Conservation (phyloP, 2,797 vertebrate genomes). For the Tenualosa ilisha region DNA sequence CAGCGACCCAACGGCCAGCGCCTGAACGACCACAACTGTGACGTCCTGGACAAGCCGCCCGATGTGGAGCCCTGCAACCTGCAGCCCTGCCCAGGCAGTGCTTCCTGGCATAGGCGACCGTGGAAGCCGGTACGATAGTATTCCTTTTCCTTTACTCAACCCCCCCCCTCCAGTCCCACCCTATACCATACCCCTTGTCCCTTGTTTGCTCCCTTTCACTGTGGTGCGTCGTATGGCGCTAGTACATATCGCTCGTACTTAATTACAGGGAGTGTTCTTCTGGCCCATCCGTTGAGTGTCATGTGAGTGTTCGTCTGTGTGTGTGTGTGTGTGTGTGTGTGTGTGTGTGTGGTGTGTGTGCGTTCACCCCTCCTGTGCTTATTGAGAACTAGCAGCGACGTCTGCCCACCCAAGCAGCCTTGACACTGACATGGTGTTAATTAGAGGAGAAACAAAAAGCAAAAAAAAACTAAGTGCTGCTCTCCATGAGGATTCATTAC, state of each 20-base stretch:
- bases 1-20: constrained; percentile 85
- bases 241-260: constrained; percentile 63
- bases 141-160: constrained; percentile 54
- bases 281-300: constrained; percentile 45
- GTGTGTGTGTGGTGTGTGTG: constrained; percentile 35
- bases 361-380: constrained; percentile 44
- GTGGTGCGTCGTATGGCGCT: constrained; percentile 54
- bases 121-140: constrained; percentile 97
- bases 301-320: constrained; percentile 21
- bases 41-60: constrained; percentile 86
- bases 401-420: constrained; percentile 58
- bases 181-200: neutral
- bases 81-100: constrained; percentile 85
- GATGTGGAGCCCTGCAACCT: constrained; percentile 84
- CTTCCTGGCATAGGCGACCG: constrained; percentile 88
- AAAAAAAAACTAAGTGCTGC: constrained; percentile 60
- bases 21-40: constrained; percentile 88
- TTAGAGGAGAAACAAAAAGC: constrained; percentile 58
- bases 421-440: constrained; percentile 70
- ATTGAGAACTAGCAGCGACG: constrained; percentile 45
- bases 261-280: constrained; percentile 56
- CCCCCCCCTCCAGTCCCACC: neutral
- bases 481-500: constrained; percentile 62
- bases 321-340: constrained; percentile 5
- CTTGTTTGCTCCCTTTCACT: constrained; percentile 43